Evolutionary conservation across 2,797 vertebrate species (phyloP), one percentile per base, ranked within the genome.

Genomic region (Ispidina picta): DNA sequence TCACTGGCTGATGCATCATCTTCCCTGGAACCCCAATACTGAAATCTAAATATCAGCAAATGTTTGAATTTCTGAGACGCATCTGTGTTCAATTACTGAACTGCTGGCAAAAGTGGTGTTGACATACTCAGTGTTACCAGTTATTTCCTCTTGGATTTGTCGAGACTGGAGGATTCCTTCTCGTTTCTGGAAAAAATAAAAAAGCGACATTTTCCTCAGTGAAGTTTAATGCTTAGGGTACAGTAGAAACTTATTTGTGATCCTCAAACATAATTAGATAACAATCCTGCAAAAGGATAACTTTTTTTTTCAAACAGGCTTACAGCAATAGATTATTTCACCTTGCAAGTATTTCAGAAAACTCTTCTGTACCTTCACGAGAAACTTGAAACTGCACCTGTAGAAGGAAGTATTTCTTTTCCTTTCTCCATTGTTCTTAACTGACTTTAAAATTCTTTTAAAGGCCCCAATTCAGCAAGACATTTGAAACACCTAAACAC

Each of bases 111-210:
- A 82, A 78, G 86, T 60, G 73, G 92, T 96, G 96, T 97, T 98
- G 95, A 98, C 99, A 97, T 98, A 99, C 99, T 99, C 99, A 49
- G 99, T 99, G 98, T 99, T 99, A 92, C 99, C 98, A 75, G 99
- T 99, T 98, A 99, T 99, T 97, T 99, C 99, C 97, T 99, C 99
- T 94, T 99, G 99, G 94, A 99, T 98, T 96, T 99, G 99, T 93
- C 98, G 98, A 76, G 99, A 99, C 96, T 99, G 99, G 69, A 99
- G 98, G 97, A 99, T 99, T 94, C 99, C 99, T 96, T 99, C 99
- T 97, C 99, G 97, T 98, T 99, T 99, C 99, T 99, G 97, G 90
- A 97, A 97, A 52, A 85, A 80, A 86, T n/a, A 64, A 75, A 86
- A 58, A 88, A 85, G 55, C 17, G 7, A 60, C 70, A 86, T 90